Conservation (phyloP, 2,113 vertebrate genomes). For the Elachura formosa region DNA sequence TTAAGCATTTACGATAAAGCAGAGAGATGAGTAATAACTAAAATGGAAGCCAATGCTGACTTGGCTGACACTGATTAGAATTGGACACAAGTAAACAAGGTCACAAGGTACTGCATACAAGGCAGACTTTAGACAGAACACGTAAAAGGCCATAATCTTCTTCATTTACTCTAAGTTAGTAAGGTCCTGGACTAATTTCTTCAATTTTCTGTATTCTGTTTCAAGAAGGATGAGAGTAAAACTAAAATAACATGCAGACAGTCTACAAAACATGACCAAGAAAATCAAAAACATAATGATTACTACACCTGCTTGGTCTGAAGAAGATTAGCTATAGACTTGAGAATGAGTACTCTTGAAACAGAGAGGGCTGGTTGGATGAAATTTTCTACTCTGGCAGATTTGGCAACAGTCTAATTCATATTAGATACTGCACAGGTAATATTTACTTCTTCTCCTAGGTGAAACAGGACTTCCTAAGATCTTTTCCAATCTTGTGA, state of each 20-base stretch:
- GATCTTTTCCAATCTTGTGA: background rate
- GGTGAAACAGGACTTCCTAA: background rate
- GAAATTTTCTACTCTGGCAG: background rate
- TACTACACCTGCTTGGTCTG: background rate
- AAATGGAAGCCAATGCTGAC: background rate
- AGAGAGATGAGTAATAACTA: background rate
- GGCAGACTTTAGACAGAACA: background rate
- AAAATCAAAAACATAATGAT: background rate
- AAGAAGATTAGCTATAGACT: background rate
- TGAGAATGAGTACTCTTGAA: background rate
- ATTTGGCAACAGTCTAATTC: background rate
- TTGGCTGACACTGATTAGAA: background rate
- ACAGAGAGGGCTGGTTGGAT: background rate
- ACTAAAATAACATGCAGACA: background rate
- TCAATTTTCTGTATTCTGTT: background rate
- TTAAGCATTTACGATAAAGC: constrained; percentile 1
- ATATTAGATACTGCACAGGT: background rate
- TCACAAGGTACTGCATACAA: background rate
- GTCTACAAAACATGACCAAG: background rate
- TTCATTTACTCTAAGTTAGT: background rate
- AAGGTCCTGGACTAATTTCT: background rate
- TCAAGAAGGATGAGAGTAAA: background rate
- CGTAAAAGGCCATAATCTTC: background rate
- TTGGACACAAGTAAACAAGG: background rate
- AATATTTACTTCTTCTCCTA: background rate